Evolutionary conservation across 2,797 vertebrate species (phyloP).

Genomic region (Acanthopagrus latus): DNA sequence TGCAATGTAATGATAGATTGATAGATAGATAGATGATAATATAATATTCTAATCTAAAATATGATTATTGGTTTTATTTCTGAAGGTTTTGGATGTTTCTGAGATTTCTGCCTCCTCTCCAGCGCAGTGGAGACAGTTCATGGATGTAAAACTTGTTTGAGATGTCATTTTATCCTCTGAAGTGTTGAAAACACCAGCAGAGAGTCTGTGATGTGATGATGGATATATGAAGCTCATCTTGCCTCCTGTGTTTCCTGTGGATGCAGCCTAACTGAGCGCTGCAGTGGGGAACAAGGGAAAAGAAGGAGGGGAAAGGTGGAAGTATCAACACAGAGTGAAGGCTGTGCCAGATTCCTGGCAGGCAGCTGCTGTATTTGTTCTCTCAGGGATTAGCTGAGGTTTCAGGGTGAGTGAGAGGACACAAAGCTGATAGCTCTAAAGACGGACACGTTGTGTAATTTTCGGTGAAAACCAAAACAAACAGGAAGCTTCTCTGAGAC

Average conservation of each 20-base stretch:
- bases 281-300: background rate
- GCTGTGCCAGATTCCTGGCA: conserved; percentile 35
- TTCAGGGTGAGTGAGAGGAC: conserved; percentile 67
- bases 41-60: no score
- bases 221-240: background rate
- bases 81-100: no score
- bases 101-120: no score
- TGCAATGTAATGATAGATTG: no score
- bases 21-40: no score
- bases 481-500: conserved; percentile 4
- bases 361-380: conserved; percentile 1
- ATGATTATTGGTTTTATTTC: no score
- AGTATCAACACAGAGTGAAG: conserved; percentile 28
- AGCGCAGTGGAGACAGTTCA: no score
- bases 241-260: background rate
- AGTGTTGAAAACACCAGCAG: no score
- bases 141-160: no score
- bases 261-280: background rate
- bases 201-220: no score
- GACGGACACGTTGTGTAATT: conserved; percentile 28
- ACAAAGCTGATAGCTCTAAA: conserved; percentile 32
- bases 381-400: conserved; percentile 51
- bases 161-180: no score
- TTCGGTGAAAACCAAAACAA: conserved; percentile 50
- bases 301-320: background rate